Conservation (phyloP, 2,888 invertebrate genomes). For the Molorchus minor region DNA sequence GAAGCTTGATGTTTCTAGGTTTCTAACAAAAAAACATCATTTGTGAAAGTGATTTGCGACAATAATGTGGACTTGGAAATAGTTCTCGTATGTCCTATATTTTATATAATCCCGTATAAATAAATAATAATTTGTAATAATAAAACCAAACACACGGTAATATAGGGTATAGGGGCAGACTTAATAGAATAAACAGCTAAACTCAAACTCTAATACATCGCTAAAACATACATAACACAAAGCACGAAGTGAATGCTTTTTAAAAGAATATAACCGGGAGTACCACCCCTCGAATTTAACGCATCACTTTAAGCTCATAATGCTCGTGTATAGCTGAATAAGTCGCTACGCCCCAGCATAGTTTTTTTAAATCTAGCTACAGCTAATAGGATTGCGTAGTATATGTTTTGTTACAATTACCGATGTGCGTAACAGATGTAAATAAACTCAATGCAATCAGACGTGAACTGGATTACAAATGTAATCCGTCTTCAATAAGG, state of each 20-base stretch:
- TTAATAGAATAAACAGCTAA: conserved; percentile 1
- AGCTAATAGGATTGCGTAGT: conserved; percentile 53
- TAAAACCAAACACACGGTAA: no score
- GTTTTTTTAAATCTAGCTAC: conserved; percentile 33
- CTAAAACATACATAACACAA: conserved; percentile 33
- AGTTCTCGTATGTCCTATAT: no score
- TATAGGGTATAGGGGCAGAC: no score
- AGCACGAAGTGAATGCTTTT: conserved; percentile 41
- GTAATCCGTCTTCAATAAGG: conserved; percentile 52
- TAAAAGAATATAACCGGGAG: conserved; percentile 34
- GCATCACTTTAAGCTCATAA: conserved; percentile 42
- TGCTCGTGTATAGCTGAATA: conserved; percentile 41
- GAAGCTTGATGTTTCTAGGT: no score
- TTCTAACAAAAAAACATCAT: no score
- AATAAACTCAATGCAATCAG: conserved; percentile 49
- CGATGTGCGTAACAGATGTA: conserved; percentile 56
- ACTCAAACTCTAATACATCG: conserved; percentile 9
- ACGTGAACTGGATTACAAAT: conserved; percentile 51
- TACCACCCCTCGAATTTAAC: conserved; percentile 36
- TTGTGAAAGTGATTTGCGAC: no score
- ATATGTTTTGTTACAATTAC: conserved; percentile 60
- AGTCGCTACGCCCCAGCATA: conserved; percentile 23
- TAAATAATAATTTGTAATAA: no score
- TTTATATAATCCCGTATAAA: no score
- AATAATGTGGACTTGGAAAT: no score